phyloP scores from a whole-genome alignment of 2,113 vertebrate genomes.

The Elaphurus davidianus region DNA sequence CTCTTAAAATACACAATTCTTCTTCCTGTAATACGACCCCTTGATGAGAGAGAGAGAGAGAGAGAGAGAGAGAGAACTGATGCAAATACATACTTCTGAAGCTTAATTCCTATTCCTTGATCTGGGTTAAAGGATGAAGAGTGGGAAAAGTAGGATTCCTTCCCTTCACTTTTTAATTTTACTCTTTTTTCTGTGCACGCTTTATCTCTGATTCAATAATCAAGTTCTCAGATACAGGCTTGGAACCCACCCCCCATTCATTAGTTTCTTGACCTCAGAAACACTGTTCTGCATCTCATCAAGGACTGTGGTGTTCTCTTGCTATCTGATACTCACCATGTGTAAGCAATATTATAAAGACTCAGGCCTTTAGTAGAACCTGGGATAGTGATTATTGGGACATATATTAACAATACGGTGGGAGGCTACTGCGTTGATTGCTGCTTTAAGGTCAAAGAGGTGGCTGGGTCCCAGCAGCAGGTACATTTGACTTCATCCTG shows the following conservation, averaged over 20 bases:
- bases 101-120: background rate
- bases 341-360: background rate
- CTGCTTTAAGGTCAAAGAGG: background rate
- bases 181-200: background rate
- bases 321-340: background rate
- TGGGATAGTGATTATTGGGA: background rate
- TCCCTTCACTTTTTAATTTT: background rate
- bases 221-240: background rate
- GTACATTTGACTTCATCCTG: background rate
- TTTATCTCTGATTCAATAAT: background rate
- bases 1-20: slow-evolving; percentile 35
- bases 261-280: background rate
- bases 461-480: background rate
- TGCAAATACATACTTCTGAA: slow-evolving; percentile 4
- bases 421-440: background rate
- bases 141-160: background rate
- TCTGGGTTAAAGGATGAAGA: background rate
- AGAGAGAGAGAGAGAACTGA: slow-evolving; percentile 16
- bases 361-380: background rate
- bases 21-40: background rate
- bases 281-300: background rate
- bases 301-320: background rate
- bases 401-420: background rate
- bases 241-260: background rate
- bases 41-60: slow-evolving; percentile 22